Percentiles rank a stretch among this genome's conserved stretches.
These are phyloP conservation scores for Drosophila cracens DNA, from an alignment of 2,888 invertebrate genomes.

Conservation along the genomic window DNA sequence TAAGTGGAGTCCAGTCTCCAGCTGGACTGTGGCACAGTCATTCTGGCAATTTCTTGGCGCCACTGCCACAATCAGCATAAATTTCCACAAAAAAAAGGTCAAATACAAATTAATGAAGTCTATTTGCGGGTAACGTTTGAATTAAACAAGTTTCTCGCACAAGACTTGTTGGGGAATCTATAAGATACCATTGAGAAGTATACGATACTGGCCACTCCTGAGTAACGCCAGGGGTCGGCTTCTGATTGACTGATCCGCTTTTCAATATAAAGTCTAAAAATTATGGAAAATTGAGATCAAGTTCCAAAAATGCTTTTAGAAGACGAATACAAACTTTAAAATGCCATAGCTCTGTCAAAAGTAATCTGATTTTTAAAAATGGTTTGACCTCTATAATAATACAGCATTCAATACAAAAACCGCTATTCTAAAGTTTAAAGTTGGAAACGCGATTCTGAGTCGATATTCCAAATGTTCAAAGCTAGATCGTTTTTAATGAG, in stretches of 20 bases:
- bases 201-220: neutral
- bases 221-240: neutral
- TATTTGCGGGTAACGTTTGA: slow-evolving; percentile 28
- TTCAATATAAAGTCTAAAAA: too few relatives aligned
- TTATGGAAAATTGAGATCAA: too few relatives aligned
- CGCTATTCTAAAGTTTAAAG: too few relatives aligned
- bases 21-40: slow-evolving; percentile 2
- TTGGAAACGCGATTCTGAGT: neutral
- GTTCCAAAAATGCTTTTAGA: too few relatives aligned
- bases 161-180: slow-evolving; percentile 7
- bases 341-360: too few relatives aligned
- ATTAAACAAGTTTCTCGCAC: slow-evolving; percentile 24
- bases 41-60: slow-evolving; percentile 44
- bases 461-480: neutral
- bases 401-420: too few relatives aligned
- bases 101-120: slow-evolving; percentile 47
- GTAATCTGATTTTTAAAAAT: too few relatives aligned
- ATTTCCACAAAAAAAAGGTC: slow-evolving; percentile 28
- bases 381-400: too few relatives aligned
- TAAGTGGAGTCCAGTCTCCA: slow-evolving; percentile 8
- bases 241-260: neutral
- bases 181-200: neutral
- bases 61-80: slow-evolving; percentile 57
- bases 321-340: too few relatives aligned
- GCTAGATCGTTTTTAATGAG: neutral